These are phyloP conservation scores for Chalcis sispes DNA, from an alignment of 2,888 invertebrate genomes.

Conservation along the genomic window DNA sequence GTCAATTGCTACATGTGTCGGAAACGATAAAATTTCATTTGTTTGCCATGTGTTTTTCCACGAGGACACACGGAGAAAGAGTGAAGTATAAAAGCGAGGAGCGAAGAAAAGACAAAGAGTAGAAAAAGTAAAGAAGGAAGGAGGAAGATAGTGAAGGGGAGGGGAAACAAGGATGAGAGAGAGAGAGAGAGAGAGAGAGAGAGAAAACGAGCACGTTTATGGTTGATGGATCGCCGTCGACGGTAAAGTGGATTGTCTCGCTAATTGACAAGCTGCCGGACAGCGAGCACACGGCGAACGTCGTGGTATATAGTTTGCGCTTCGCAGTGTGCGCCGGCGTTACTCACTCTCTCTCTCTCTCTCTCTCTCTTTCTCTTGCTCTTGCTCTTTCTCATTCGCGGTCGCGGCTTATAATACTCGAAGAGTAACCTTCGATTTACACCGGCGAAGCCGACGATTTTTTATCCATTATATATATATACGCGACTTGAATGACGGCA, in stretches of 20 bases:
- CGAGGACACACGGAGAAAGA: not conserved
- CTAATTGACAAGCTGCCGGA: constrained; percentile 56
- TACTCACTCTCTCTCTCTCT: too few relatives aligned
- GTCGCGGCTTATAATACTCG: not conserved
- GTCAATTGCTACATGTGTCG: not conserved
- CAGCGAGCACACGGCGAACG: constrained; percentile 18
- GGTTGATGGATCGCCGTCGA: constrained; percentile 52
- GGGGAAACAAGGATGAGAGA: constrained; percentile 41
- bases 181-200: constrained; percentile 17
- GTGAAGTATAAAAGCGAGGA: too few relatives aligned
- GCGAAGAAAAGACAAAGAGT: not conserved
- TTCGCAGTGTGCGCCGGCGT: not conserved
- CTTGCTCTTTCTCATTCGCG: not conserved
- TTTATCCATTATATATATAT: constrained; percentile 4
- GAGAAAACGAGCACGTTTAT: constrained; percentile 29
- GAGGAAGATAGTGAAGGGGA: not conserved
- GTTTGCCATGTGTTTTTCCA: constrained; percentile 2
- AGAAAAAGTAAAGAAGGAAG: not conserved
- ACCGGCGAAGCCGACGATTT: not conserved
- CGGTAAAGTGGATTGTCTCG: constrained; percentile 53
- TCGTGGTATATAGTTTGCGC: not conserved
- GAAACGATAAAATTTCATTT: constrained; percentile 23
- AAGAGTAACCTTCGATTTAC: constrained; percentile 19
- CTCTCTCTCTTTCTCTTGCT: too few relatives aligned
- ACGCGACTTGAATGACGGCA: constrained; percentile 12